Conservation (phyloP, 2,113 vertebrate species). For the Notiomystis cincta region DNA sequence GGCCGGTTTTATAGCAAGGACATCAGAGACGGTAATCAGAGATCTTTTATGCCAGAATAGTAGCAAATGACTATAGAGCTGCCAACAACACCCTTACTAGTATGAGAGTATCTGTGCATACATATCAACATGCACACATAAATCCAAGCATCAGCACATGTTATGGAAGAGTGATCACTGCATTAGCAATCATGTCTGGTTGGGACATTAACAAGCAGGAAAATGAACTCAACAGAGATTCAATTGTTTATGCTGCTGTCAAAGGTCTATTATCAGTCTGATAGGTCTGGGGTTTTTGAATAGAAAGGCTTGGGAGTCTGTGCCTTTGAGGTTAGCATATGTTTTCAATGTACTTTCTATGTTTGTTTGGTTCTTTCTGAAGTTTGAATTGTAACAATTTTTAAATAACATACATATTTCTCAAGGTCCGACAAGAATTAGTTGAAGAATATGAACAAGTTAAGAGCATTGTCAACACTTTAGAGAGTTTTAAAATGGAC, state of each 20-base stretch:
- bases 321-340: not conserved
- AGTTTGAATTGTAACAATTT: not conserved
- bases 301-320: not conserved
- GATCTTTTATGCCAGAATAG: not conserved
- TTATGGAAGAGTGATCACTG: not conserved
- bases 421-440: slow-evolving; percentile 89
- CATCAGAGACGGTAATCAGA: not conserved
- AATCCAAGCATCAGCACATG: not conserved
- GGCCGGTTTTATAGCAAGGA: not conserved
- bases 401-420: not conserved
- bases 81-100: not conserved
- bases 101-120: not conserved
- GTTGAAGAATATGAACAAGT: slow-evolving; percentile 93
- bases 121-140: not conserved
- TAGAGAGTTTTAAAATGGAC: slow-evolving; percentile 91
- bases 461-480: slow-evolving; percentile 86
- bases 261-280: not conserved
- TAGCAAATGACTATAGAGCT: not conserved
- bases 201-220: not conserved
- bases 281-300: not conserved
- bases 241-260: not conserved
- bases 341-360: not conserved
- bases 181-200: not conserved
- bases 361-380: not conserved
- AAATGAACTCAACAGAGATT: not conserved